phyloP scores from a whole-genome alignment of 1,140 invertebrate species.

The Amyelois transitella region DNA sequence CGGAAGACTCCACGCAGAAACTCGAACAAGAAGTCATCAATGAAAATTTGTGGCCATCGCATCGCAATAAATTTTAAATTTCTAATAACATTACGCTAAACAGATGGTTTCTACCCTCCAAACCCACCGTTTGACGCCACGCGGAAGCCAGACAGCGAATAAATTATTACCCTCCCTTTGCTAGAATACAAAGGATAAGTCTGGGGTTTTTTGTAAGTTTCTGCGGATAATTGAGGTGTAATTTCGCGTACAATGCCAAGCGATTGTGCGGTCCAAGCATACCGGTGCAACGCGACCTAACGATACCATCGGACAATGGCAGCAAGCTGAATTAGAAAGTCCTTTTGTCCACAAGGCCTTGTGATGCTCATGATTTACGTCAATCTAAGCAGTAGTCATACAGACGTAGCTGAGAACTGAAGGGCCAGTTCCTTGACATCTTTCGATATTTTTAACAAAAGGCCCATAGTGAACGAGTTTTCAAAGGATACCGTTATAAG shows the following conservation, averaged over 20 bases:
- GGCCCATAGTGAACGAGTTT: conserved; percentile 10
- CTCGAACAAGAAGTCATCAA: no score
- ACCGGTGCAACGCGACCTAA: conserved; percentile 23
- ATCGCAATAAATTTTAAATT: no score
- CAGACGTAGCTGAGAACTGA: conserved; percentile 7
- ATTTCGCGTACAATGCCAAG: conserved; percentile 35
- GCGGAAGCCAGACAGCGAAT: conserved; percentile 35
- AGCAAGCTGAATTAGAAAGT: conserved; percentile 30
- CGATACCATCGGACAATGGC: conserved; percentile 22
- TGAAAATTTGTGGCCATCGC: no score
- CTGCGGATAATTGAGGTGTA: conserved; percentile 43
- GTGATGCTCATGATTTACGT: conserved; percentile 37
- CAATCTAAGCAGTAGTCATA: conserved; percentile 26
- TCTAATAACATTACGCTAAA: conserved; percentile 5
- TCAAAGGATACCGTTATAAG: conserved; percentile 27
- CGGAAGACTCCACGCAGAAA: no score
- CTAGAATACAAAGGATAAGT: conserved; percentile 27
- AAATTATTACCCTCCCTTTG: conserved; percentile 33
- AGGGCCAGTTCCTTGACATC: conserved; percentile 9
- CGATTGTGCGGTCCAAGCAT: conserved; percentile 22
- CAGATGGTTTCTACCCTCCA: conserved; percentile 20
- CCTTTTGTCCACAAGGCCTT: conserved; percentile 25
- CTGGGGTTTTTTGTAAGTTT: conserved; percentile 26
- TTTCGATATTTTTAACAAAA: conserved; percentile 28
- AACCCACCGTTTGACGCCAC: conserved; percentile 24